Percentiles rank a stretch among this genome's conserved stretches.
These are phyloP conservation scores for Zoroaster sp. DNA, from an alignment of 53 echinoderm and acorn worm species.

Conservation along the genomic window DNA sequence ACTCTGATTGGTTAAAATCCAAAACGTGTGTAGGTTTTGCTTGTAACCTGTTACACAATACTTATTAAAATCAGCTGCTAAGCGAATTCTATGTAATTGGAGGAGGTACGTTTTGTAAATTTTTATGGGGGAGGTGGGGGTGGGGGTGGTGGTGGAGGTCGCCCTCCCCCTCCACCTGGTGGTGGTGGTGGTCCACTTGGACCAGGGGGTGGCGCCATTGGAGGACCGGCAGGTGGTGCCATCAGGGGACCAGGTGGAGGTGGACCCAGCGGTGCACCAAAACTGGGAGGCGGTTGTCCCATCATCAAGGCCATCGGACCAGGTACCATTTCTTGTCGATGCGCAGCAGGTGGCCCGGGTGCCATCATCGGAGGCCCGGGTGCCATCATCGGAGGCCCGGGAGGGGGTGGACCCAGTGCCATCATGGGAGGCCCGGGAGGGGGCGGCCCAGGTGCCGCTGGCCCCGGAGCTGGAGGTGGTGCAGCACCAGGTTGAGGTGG, in stretches of 20 bases:
- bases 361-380: neutral
- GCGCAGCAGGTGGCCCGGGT: neutral
- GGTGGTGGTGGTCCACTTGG: conserved; percentile 9
- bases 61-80: neutral
- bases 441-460: conserved; percentile 4
- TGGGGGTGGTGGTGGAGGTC: conserved; percentile 31
- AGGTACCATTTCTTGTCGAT: neutral
- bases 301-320: conserved; percentile 14
- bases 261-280: neutral
- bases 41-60: neutral
- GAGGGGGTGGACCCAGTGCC: neutral
- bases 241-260: neutral
- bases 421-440: neutral
- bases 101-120: neutral
- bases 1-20: too few relatives aligned
- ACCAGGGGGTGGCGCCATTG: neutral
- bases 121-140: conserved; percentile 13
- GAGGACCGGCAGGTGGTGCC: neutral
- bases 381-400: neutral
- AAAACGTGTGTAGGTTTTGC: neutral
- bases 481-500: conserved; percentile 11
- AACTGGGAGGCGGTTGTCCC: neutral
- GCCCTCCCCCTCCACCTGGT: neutral
- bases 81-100: neutral
- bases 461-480: conserved; percentile 37